phyloP scores from a whole-genome alignment of 2,113 vertebrate genomes.

The Sapajus apella region DNA sequence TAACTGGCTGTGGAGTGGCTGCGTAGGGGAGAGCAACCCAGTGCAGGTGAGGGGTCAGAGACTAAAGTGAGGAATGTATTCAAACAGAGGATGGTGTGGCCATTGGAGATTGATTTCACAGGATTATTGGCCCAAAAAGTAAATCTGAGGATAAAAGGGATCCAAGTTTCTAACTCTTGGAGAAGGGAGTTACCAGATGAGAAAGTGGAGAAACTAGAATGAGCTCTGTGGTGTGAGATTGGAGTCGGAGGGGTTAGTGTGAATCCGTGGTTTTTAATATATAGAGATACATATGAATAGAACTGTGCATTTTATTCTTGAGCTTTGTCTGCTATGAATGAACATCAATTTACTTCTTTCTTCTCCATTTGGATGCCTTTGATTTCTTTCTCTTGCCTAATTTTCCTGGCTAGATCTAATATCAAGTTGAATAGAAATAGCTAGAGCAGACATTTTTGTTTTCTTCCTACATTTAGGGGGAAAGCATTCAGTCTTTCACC shows the following conservation, averaged over 20 bases:
- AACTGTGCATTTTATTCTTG: neutral
- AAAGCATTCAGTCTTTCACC: neutral
- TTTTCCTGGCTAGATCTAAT: neutral
- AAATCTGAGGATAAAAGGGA: neutral
- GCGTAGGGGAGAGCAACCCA: too few species aligned
- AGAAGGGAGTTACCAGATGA: neutral
- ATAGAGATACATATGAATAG: neutral
- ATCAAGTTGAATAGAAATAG: neutral
- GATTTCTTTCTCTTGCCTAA: neutral
- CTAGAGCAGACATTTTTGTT: neutral
- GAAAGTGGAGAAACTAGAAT: neutral
- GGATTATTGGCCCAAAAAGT: too few species aligned
- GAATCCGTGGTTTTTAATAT: neutral
- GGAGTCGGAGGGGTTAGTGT: neutral
- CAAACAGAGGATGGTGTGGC: too few species aligned
- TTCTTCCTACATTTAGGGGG: neutral
- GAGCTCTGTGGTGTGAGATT: neutral
- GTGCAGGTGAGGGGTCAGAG: too few species aligned
- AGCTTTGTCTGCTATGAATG: neutral
- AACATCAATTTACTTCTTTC: neutral
- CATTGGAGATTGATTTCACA: too few species aligned
- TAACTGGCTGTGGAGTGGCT: too few species aligned
- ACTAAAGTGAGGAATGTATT: too few species aligned
- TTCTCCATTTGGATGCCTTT: neutral
- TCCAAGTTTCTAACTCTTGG: neutral